A percentile compares a stretch with the other conserved stretches of the same genome.
These are phyloP conservation scores for Zoanthus sansibaricus DNA, from an alignment of 92 coral and sea anemone genomes.

Conservation along the genomic window DNA sequence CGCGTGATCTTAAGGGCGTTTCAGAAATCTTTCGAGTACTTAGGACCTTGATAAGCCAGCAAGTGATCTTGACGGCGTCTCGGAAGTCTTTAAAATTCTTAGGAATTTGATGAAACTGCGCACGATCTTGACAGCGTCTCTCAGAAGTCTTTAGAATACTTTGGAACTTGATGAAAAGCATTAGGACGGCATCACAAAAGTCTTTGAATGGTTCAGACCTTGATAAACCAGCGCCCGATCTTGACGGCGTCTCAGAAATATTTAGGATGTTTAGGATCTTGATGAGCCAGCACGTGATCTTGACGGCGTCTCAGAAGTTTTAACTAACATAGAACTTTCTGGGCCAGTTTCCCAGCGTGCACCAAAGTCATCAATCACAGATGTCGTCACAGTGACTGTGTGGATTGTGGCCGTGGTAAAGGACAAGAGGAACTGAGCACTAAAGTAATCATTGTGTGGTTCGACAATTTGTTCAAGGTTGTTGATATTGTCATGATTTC, in stretches of 20 bases:
- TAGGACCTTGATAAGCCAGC: no score
- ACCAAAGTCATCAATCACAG: conserved; percentile 89
- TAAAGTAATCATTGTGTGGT: conserved; percentile 96
- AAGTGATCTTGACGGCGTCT: no score
- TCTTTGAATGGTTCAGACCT: conserved; percentile 22
- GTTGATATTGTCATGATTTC: conserved; percentile 66
- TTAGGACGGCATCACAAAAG: no score
- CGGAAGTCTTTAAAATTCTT: no score
- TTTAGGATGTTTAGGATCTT: conserved; percentile 10
- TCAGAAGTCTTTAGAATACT: no score
- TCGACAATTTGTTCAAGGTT: conserved; percentile 91
- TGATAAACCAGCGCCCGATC: conserved; percentile 65
- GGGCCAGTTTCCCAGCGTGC: conserved; percentile 97
- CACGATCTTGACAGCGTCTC: no score
- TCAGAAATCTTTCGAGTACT: conserved; percentile 67
- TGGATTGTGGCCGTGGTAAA: conserved; percentile 74
- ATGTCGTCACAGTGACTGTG: conserved; percentile 84
- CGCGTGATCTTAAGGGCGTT: conserved; percentile 62
- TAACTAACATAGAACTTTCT: conserved; percentile 79
- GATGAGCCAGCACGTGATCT: conserved; percentile 51
- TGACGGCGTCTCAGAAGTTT: conserved; percentile 74
- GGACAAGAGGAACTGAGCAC: conserved; percentile 97
- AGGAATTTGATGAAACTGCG: no score
- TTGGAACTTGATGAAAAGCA: neutral
- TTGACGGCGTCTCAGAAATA: conserved; percentile 73